Evolutionary conservation across 2,888 invertebrate species (phyloP).

Genomic region (Drosophila lutescens): DNA sequence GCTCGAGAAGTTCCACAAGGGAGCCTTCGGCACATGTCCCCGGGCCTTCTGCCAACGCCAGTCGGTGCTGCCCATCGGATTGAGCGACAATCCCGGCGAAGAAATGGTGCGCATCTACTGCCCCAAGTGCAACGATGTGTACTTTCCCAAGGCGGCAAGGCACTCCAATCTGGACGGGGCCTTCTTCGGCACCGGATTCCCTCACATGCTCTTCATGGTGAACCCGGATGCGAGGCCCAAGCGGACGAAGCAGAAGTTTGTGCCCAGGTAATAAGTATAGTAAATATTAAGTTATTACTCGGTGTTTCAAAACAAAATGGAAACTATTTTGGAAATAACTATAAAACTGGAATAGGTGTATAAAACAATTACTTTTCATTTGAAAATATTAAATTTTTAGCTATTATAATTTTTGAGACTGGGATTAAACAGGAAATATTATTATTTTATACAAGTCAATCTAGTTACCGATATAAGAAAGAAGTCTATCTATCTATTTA

Average conservation of each 20-base stretch:
- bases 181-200: conserved; percentile 99
- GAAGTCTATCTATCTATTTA: too few relatives aligned
- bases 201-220: conserved; percentile 99
- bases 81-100: conserved; percentile 99
- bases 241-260: conserved; percentile 97
- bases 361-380: too few relatives aligned
- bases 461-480: too few relatives aligned
- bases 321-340: too few relatives aligned
- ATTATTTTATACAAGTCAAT: too few relatives aligned
- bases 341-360: too few relatives aligned
- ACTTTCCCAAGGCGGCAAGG: conserved; percentile 97
- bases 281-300: too few relatives aligned
- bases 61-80: conserved; percentile 97
- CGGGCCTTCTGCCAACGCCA: conserved; percentile 99
- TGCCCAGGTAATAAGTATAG: conserved; percentile 90
- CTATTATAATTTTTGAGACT: too few relatives aligned
- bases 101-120: conserved; percentile 99
- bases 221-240: conserved; percentile 99
- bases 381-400: too few relatives aligned
- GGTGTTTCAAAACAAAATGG: too few relatives aligned
- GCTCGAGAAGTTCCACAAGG: conserved; percentile 99
- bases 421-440: too few relatives aligned
- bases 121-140: conserved; percentile 99
- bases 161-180: conserved; percentile 99
- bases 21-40: conserved; percentile 99